These are phyloP conservation scores for Physella acuta DNA, from an alignment of 1,140 invertebrate species.

Conservation along the genomic window DNA sequence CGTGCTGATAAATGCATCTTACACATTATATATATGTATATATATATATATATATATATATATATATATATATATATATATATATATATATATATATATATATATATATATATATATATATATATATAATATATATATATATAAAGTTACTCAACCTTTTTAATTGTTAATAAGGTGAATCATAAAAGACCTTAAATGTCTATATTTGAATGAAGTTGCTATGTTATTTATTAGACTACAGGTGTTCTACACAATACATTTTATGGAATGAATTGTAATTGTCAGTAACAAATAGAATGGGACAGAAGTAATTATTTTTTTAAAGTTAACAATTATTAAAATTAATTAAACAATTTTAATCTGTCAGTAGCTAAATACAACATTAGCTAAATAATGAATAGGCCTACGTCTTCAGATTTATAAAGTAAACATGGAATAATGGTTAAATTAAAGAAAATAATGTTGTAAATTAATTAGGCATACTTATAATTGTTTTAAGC, in stretches of 20 bases:
- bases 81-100: background rate
- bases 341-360: background rate
- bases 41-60: conserved; percentile 1
- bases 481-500: too few relatives aligned
- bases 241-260: background rate
- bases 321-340: background rate
- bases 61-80: background rate
- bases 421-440: too few relatives aligned
- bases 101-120: conserved; percentile 1
- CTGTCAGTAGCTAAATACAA: too few relatives aligned
- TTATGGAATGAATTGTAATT: background rate
- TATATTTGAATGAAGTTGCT: too few relatives aligned
- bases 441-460: too few relatives aligned
- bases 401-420: too few relatives aligned
- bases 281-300: background rate
- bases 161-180: background rate
- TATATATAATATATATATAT: background rate
- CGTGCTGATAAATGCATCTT: background rate
- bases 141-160: background rate
- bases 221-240: too few relatives aligned
- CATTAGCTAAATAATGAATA: too few relatives aligned
- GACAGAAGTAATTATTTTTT: background rate
- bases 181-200: background rate
- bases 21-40: background rate
- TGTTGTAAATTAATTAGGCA: too few relatives aligned